phyloP scores from a whole-genome alignment of 2,797 vertebrate genomes.

The Siniperca scherzeri region DNA sequence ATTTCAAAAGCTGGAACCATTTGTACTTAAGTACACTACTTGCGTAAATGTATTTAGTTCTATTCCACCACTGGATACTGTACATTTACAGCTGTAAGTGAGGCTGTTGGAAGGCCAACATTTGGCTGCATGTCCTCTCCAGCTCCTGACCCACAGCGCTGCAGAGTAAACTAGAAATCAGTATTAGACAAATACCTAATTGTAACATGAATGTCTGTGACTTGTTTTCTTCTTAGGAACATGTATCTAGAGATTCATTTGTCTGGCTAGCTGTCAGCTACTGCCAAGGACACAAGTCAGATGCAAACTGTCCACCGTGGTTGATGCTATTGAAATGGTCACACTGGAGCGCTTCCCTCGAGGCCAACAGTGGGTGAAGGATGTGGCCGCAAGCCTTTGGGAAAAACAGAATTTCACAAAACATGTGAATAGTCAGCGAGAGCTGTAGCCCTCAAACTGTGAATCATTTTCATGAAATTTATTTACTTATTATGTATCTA shows the following conservation, averaged over 20 bases:
- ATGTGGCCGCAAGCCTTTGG: conserved; percentile 13
- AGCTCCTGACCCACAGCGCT: too few species aligned
- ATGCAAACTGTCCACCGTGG: conserved; percentile 22
- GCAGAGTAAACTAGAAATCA: too few species aligned
- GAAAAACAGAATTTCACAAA: conserved; percentile 2
- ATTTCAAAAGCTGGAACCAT: not conserved
- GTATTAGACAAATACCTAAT: not conserved
- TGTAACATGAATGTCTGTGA: not conserved
- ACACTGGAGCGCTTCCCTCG: conserved; percentile 30
- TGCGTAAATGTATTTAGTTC: not conserved
- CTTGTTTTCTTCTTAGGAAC: not conserved
- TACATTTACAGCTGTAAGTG: not conserved
- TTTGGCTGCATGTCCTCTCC: too few species aligned
- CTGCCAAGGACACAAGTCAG: conserved; percentile 27
- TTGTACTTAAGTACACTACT: not conserved
- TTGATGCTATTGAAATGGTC: conserved; percentile 30
- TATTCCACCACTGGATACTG: not conserved
- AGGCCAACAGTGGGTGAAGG: conserved; percentile 32
- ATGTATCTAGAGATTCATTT: not conserved
- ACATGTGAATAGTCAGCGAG: not conserved
- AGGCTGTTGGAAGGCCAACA: too few species aligned
- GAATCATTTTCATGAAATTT: not conserved
- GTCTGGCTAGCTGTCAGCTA: not conserved
- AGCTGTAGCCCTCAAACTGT: not conserved
- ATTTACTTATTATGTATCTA: not conserved